Evolutionary conservation across 2,113 vertebrate genomes (phyloP).

Genomic region (Thermophis baileyi): DNA sequence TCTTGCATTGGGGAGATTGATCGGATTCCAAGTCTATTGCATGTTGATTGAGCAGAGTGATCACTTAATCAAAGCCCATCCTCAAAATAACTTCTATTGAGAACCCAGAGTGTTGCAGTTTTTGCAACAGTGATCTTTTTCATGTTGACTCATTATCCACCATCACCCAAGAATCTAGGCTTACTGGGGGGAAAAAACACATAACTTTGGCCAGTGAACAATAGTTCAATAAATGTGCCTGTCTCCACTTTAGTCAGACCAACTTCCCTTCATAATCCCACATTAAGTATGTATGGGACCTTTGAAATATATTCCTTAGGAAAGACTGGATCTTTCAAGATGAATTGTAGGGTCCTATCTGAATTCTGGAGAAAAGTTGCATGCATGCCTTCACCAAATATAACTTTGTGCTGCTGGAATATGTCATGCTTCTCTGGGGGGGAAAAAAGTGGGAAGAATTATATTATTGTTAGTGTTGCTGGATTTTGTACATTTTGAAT

Average conservation of each 20-base stretch:
- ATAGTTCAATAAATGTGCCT: neutral
- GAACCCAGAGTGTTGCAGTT: neutral
- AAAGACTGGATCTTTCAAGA: neutral
- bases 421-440: neutral
- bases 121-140: neutral
- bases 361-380: neutral
- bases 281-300: neutral
- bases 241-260: neutral
- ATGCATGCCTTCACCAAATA: neutral
- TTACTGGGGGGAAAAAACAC: neutral
- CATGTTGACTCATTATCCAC: neutral
- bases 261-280: neutral
- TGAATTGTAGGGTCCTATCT: neutral
- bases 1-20: neutral
- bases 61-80: neutral
- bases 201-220: neutral
- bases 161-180: neutral
- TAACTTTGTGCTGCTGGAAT: neutral
- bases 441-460: neutral
- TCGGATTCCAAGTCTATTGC: neutral
- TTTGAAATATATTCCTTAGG: neutral
- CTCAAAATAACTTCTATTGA: neutral
- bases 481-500: neutral
- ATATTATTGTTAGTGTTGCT: neutral
- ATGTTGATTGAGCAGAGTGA: neutral